These are phyloP conservation scores for Aegotheles bennettii DNA, from an alignment of 2,113 vertebrate genomes.

Conservation along the genomic window DNA sequence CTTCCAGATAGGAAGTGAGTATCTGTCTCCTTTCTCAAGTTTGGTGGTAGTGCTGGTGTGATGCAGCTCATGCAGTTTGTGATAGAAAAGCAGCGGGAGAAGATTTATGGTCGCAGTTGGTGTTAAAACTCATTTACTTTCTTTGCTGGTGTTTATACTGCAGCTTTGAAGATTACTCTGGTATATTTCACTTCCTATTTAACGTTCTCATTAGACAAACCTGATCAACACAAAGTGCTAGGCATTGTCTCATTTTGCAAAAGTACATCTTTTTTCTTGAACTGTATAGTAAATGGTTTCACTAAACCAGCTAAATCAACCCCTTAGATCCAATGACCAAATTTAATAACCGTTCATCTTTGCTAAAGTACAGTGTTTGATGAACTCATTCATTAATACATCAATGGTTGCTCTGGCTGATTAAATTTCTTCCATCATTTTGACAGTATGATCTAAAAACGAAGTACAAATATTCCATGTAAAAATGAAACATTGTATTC, in stretches of 20 bases:
- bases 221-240: neutral
- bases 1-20: neutral
- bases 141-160: neutral
- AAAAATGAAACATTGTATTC: neutral
- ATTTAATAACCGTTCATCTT: slow-evolving; percentile 61
- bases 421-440: slow-evolving; percentile 60
- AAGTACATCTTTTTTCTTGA: slow-evolving; percentile 5
- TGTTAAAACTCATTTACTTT: neutral
- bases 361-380: slow-evolving; percentile 45
- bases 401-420: slow-evolving; percentile 43
- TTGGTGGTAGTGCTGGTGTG: neutral
- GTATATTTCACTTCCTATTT: neutral
- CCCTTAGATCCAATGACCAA: slow-evolving; percentile 42
- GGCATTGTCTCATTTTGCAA: neutral
- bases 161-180: neutral
- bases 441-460: slow-evolving; percentile 41
- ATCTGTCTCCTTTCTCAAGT: neutral
- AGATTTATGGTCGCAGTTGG: neutral
- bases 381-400: slow-evolving; percentile 60
- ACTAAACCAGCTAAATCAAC: slow-evolving; percentile 46
- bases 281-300: slow-evolving; percentile 32
- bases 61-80: neutral
- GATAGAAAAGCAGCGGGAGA: neutral
- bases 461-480: slow-evolving; percentile 37
- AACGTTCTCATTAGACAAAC: neutral